A percentile compares a stretch with the other conserved stretches of the same genome.
Evolutionary conservation across 2,888 invertebrate species (phyloP).

Genomic region (Conistra vaccinii): DNA sequence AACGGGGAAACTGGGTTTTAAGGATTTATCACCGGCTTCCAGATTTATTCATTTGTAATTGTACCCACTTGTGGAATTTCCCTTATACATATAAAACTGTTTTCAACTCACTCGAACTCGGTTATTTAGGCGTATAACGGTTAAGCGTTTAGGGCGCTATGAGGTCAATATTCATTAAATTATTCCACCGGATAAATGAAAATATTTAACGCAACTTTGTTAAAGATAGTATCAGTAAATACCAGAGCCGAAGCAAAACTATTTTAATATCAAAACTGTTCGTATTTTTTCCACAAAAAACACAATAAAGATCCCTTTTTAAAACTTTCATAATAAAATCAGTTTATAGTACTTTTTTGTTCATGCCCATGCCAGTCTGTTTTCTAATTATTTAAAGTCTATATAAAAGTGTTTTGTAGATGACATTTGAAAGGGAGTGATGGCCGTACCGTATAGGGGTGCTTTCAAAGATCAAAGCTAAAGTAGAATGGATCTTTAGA

Average conservation of each 20-base stretch:
- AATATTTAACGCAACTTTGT: slow-evolving; percentile 27
- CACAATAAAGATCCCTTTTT: slow-evolving; percentile 7
- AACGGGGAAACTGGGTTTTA: slow-evolving; percentile 54
- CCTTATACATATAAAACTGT: slow-evolving; percentile 32
- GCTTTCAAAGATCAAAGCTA: slow-evolving; percentile 73
- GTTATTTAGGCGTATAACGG: neutral
- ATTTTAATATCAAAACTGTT: slow-evolving; percentile 48
- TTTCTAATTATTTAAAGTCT: slow-evolving; percentile 53
- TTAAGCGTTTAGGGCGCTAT: neutral
- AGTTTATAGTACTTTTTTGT: slow-evolving; percentile 27
- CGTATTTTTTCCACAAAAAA: slow-evolving; percentile 28
- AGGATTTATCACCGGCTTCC: slow-evolving; percentile 61
- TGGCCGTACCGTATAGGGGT: slow-evolving; percentile 55
- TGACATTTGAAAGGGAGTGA: slow-evolving; percentile 62
- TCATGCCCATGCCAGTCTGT: neutral
- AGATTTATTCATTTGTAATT: slow-evolving; percentile 67
- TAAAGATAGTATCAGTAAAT: slow-evolving; percentile 2
- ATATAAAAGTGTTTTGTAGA: slow-evolving; percentile 56
- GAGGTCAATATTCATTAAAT: slow-evolving; percentile 16
- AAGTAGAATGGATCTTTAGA: slow-evolving; percentile 64
- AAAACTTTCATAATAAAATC: slow-evolving; percentile 32
- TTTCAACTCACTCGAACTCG: slow-evolving; percentile 19
- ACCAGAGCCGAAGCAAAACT: slow-evolving; percentile 36
- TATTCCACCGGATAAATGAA: neutral
- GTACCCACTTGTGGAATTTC: slow-evolving; percentile 61